Percentiles rank a stretch among this genome's conserved stretches.
Evolutionary conservation across 2,113 vertebrate species (phyloP).

Genomic region (Ranitomeya variabilis): DNA sequence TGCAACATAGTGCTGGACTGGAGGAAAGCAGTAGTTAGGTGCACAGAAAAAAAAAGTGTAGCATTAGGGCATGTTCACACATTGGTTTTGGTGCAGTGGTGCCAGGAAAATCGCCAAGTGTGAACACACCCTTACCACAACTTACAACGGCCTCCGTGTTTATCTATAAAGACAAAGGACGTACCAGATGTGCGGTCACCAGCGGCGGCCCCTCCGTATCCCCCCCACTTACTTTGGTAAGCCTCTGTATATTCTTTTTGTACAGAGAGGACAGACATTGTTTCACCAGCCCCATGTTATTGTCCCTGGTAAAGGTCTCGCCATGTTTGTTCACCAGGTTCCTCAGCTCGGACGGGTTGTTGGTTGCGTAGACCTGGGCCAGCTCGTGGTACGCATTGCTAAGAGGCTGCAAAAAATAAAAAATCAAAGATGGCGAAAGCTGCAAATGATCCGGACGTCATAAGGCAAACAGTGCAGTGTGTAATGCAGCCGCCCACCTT

Average conservation of each 20-base stretch:
- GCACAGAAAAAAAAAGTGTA: too few species aligned
- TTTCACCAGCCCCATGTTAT: slow-evolving; percentile 96
- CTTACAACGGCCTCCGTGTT: too few species aligned
- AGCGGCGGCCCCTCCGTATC: too few species aligned
- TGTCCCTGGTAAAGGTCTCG: slow-evolving; percentile 91
- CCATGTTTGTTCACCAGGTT: slow-evolving; percentile 92
- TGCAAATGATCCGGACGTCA: not conserved
- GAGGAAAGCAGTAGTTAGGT: too few species aligned
- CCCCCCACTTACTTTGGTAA: slow-evolving; percentile 87
- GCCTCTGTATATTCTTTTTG: slow-evolving; percentile 99
- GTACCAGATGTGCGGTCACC: too few species aligned
- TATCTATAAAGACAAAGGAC: too few species aligned
- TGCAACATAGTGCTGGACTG: too few species aligned
- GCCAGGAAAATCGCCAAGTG: too few species aligned
- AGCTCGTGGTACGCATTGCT: slow-evolving; percentile 98
- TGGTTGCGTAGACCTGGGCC: slow-evolving; percentile 94
- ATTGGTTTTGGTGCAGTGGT: too few species aligned
- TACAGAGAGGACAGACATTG: slow-evolving; percentile 97
- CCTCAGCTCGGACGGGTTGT: slow-evolving; percentile 93
- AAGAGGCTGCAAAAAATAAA: slow-evolving; percentile 80
- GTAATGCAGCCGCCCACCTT: slow-evolving; percentile 80
- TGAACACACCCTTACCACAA: too few species aligned
- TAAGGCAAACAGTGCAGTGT: not conserved
- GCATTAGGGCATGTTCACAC: too few species aligned
- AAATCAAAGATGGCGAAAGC: not conserved